Base-by-base conservation (phyloP, 2,113 vertebrate species). In the Prochilodus magdalenae region DNA sequence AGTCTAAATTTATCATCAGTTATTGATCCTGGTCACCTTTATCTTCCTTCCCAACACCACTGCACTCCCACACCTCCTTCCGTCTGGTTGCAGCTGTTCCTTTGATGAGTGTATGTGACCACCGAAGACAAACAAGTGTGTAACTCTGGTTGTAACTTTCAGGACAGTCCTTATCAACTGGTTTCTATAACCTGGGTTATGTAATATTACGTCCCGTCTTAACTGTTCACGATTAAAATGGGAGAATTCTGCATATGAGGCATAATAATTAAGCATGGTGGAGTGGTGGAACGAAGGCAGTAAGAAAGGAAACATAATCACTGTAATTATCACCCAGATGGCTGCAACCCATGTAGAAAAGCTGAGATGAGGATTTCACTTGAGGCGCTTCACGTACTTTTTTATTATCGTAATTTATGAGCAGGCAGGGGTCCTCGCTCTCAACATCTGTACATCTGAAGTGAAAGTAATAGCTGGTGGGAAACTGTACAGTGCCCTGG, bases 301-400 rank as follows among this genome's bases (percentile, higher is more conserved):
- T 67, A 74, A 74, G 44, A 81, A 53, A 53, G 26, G 62, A 24
- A 44, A 4, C 33, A 70, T 81, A 81, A 81, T 75, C 44, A 75
- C 49, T 66, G 71, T 81, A 81, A 81, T 74, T 81, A 81, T 66
- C 71, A 66, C 71, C 60, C 79, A 81, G 71, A 81, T 81, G 79
- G 71, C 75, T 71, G 60, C 72, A 55, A 30, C 62, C 71, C 79
- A 47, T 74, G 62, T 75, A 55, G 79, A 66, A 63, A 57, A 53
- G 33, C 49, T 67, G 47, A 53, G 49, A 67, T 44, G 72, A 27
- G 20, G 30, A 60, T 81, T 81, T 51, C 71, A 40, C 79, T 81
- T 3, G 22, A 81, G 72, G 72, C 79, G 2, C n/a, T 57, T 16
- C 47, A 29, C 27, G 62, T 67, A 66, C 30, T 30, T 79, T 51